phyloP scores from a whole-genome alignment of 2,888 invertebrate genomes.

The Nymphalis c-album region DNA sequence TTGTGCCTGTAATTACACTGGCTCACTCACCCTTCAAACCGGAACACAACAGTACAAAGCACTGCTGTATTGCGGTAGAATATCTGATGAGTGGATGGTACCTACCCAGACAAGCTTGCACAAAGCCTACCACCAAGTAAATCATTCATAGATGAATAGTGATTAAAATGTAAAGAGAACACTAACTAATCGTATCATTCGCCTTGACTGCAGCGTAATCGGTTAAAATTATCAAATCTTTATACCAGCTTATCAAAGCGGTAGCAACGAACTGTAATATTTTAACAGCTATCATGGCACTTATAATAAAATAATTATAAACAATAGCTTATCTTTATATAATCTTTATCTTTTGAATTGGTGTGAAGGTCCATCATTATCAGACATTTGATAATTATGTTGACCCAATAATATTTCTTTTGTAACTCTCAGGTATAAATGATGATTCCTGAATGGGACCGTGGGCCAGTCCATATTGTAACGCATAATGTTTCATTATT shows the following conservation, averaged over 20 bases:
- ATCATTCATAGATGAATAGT: too few species aligned
- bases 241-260: conserved; percentile 11
- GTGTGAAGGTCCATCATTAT: conserved; percentile 68
- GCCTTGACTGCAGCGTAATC: background rate
- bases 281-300: conserved; percentile 18
- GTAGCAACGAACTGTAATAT: conserved; percentile 18
- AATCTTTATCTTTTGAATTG: conserved; percentile 47
- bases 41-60: too few species aligned
- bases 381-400: conserved; percentile 60
- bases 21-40: too few species aligned
- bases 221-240: background rate
- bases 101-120: too few species aligned
- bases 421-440: conserved; percentile 65
- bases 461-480: conserved; percentile 40
- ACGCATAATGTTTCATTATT: conserved; percentile 51
- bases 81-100: too few species aligned
- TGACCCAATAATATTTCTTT: conserved; percentile 66
- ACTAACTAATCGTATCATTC: background rate
- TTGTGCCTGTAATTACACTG: too few species aligned
- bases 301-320: conserved; percentile 22
- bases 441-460: conserved; percentile 37
- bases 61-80: too few species aligned
- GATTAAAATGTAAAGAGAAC: too few species aligned
- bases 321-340: conserved; percentile 25
- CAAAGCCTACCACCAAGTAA: too few species aligned